Base-by-base conservation (phyloP, 2,888 invertebrate species). In the Galeopsomyia nigrocyanea region DNA sequence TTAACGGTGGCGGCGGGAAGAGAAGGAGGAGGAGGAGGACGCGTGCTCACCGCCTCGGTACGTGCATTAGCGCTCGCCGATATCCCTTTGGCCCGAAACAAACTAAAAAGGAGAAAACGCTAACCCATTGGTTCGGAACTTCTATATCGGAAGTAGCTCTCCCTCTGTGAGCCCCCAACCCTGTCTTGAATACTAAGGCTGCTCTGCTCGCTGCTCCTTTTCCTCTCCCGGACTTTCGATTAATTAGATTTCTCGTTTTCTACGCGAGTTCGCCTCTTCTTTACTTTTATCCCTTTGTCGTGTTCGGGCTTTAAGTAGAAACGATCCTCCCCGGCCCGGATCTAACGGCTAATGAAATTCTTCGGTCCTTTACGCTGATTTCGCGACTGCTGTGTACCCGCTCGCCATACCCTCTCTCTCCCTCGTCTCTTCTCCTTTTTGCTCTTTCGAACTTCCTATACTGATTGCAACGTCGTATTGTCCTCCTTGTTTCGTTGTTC, bases 211-310 rank as follows among this genome's bases (percentile, higher is more conserved):
- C n/a, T 55, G 19, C 10, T 46, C 17, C 66, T 49, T 22, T 39
- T 19, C 49, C 31, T 50, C n/a, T 50, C 49, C 19, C 46, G 51
- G 56, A 62, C 62, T 55, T 50, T 31, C 65, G 64, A 73, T 73
- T 68, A 68, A 73, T 73, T 73, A 68, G 65, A 66, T 73, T 65
- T 64, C 58, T 63, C 71, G 47, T 72, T 72, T 72, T 47, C 60
- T 39, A 39, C 16, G 19, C 22, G 14, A 22, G 51, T 60, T 66
- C 47, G 51, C 46, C 16, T 53, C 49, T 65, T 70, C 60, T 19
- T 61, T 71, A 58, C 31, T 65, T 57, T 39, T 64, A 26, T 51
- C 61, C 57, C 70, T 66, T 69, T 69, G 66, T 69, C 63, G 50
- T 31, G 22, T 55, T 17, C 53, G 39, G 39, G 39, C 46, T 49